Conservation (phyloP, 2,888 invertebrate genomes). For the Phymatocera aterrima region DNA sequence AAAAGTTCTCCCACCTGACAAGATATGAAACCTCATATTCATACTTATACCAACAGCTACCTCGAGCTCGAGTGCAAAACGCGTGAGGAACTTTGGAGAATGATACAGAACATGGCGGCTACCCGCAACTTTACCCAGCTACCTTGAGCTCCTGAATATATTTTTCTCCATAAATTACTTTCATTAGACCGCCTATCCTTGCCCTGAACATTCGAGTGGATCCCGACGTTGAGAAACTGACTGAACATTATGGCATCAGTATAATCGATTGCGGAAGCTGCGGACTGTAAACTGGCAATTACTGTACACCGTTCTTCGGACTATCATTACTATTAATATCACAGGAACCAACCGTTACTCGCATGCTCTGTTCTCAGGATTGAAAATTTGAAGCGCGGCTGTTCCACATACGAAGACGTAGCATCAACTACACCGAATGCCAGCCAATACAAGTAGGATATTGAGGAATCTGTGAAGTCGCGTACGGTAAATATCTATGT, state of each 20-base stretch:
- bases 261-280: constrained; percentile 16
- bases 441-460: background rate
- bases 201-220: background rate
- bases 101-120: too few species aligned
- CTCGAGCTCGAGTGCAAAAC: too few species aligned
- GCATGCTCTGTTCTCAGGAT: background rate
- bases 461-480: background rate
- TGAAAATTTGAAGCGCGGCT: background rate
- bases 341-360: background rate
- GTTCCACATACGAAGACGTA: background rate
- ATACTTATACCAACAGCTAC: background rate
- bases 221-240: constrained; percentile 3
- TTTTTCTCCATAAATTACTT: background rate
- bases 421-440: background rate
- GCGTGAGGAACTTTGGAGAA: constrained; percentile 4
- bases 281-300: too few species aligned
- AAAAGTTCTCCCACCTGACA: constrained; percentile 33
- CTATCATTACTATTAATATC: background rate
- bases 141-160: background rate
- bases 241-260: background rate
- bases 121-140: too few species aligned
- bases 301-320: background rate
- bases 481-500: constrained; percentile 6
- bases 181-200: background rate
- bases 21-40: background rate